Evolutionary conservation across 2,113 vertebrate genomes (phyloP).

Genomic region (Cnemophilus loriae): DNA sequence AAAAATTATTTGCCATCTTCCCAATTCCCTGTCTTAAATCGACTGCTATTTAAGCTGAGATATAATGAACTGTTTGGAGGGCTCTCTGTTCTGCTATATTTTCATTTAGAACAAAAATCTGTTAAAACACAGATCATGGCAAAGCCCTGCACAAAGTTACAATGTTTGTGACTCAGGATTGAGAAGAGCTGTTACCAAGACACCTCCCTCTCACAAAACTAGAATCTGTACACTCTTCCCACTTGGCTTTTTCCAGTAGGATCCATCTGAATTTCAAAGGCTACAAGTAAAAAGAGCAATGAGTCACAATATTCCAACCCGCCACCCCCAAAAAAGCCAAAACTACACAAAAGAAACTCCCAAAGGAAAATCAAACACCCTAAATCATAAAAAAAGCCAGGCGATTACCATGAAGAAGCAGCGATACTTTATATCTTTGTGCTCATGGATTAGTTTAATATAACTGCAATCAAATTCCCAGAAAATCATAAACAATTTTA

Average conservation of each 20-base stretch:
- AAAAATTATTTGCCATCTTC: not conserved
- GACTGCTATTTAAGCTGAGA: not conserved
- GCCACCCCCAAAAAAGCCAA: no score
- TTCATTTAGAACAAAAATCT: not conserved
- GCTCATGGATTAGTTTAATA: not conserved
- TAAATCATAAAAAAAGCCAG: not conserved
- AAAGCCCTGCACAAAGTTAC: not conserved
- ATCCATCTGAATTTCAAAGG: not conserved
- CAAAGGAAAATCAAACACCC: not conserved
- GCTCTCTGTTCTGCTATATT: not conserved
- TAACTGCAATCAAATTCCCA: not conserved
- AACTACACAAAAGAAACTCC: rapidly evolving
- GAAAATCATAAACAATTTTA: not conserved
- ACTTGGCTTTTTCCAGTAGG: not conserved
- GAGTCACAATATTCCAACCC: not conserved
- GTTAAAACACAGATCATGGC: not conserved
- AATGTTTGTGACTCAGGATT: not conserved
- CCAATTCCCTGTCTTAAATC: not conserved
- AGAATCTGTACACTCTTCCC: not conserved
- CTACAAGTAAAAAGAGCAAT: not conserved
- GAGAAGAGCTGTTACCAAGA: not conserved
- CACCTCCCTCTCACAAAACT: not conserved
- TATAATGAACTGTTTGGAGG: not conserved
- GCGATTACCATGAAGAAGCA: not conserved
- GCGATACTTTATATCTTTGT: not conserved